phyloP scores from a whole-genome alignment of 2,797 vertebrate genomes.

The Taenioides sp. region DNA sequence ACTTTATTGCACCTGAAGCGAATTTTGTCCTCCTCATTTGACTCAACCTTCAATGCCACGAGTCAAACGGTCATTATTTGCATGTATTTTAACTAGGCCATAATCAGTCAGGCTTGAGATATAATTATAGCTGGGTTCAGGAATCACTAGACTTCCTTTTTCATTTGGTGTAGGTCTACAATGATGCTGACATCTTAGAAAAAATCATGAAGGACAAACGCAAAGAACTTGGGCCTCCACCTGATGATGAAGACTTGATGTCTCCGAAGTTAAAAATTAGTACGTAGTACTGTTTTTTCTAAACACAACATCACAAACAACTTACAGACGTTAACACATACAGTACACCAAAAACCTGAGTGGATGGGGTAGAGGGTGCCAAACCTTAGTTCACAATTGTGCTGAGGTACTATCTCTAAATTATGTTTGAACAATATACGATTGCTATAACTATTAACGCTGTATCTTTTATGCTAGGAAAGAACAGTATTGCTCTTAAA shows the following conservation, averaged over 20 bases:
- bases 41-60: too few species aligned
- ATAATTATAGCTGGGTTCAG: background rate
- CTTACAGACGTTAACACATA: too few species aligned
- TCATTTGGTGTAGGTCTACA: constrained; percentile 86
- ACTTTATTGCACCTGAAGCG: too few species aligned
- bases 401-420: background rate
- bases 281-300: constrained; percentile 66
- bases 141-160: background rate
- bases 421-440: background rate
- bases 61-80: too few species aligned
- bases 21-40: too few species aligned
- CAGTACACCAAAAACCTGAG: too few species aligned
- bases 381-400: too few species aligned
- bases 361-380: too few species aligned
- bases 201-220: constrained; percentile 94
- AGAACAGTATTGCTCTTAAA: constrained; percentile 93
- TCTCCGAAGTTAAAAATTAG: constrained; percentile 97
- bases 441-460: too few species aligned
- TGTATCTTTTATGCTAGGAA: constrained; percentile 67
- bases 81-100: background rate
- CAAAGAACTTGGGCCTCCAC: constrained; percentile 89
- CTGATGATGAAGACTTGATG: constrained; percentile 91
- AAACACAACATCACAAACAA: too few species aligned
- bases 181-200: constrained; percentile 94
- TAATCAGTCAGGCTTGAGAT: background rate